Percentiles rank a stretch among this genome's conserved stretches.
phyloP scores from a whole-genome alignment of 2,888 invertebrate species.

The Perizoma affinitatum region DNA sequence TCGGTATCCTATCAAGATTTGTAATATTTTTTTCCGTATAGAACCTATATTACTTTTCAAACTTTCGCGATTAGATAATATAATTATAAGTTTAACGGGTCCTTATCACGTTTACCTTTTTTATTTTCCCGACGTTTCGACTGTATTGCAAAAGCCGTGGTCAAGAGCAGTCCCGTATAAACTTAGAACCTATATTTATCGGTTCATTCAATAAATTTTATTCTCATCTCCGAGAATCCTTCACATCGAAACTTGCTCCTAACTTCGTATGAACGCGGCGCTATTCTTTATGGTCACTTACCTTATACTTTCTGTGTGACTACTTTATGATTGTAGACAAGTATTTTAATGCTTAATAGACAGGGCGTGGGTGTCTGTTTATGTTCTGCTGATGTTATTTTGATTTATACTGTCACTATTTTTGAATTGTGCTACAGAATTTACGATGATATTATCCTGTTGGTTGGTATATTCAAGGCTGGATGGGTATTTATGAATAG shows the following conservation, averaged over 20 bases:
- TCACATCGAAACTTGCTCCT: conserved; percentile 1
- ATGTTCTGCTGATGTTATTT: conserved; percentile 37
- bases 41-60: background rate
- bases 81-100: too few relatives aligned
- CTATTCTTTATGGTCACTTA: conserved; percentile 20
- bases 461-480: background rate
- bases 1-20: too few relatives aligned
- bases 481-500: conserved; percentile 21
- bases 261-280: conserved; percentile 16
- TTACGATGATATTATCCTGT: conserved; percentile 36
- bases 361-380: conserved; percentile 34
- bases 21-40: background rate
- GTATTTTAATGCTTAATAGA: conserved; percentile 32
- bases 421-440: conserved; percentile 30
- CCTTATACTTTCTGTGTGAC: conserved; percentile 20
- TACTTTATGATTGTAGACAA: conserved; percentile 28
- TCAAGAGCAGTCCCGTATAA: too few relatives aligned
- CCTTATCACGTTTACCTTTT: too few relatives aligned
- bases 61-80: too few relatives aligned
- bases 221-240: background rate
- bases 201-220: background rate
- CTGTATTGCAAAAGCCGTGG: too few relatives aligned
- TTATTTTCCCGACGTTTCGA: too few relatives aligned
- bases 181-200: background rate
- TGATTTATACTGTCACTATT: conserved; percentile 38